phyloP scores from a whole-genome alignment of 2,888 invertebrate species.

The Dasypogon diadema region DNA sequence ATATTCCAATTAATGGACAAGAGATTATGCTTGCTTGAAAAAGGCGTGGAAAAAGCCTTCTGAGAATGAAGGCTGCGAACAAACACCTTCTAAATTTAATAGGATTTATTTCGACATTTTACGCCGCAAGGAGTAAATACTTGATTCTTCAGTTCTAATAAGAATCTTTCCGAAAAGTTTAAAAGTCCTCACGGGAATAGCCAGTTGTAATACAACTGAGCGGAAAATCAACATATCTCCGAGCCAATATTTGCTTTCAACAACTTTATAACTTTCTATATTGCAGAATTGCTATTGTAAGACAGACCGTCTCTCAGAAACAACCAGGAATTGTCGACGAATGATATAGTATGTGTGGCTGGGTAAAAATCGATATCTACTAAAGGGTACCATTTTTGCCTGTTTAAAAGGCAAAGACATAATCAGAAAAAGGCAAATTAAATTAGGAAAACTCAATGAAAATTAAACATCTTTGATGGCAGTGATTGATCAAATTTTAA shows the following conservation, averaged over 20 bases:
- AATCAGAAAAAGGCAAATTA: constrained; percentile 15
- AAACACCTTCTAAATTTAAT: background rate
- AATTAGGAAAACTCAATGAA: constrained; percentile 16
- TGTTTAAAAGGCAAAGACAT: constrained; percentile 2
- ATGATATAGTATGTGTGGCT: background rate
- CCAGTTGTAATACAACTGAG: background rate
- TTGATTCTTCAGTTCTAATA: background rate
- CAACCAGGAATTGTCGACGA: background rate
- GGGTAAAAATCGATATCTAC: constrained; percentile 19
- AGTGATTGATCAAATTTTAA: constrained; percentile 53
- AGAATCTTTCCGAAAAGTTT: constrained; percentile 6
- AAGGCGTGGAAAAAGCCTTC: background rate
- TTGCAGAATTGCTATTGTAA: background rate
- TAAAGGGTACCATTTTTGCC: background rate
- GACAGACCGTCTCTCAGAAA: background rate
- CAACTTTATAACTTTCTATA: constrained; percentile 16
- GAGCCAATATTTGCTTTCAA: constrained; percentile 24
- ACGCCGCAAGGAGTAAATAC: background rate
- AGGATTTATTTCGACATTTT: background rate
- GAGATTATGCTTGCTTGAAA: background rate
- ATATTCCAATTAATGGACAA: background rate
- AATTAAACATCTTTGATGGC: constrained; percentile 45
- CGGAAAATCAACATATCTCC: background rate
- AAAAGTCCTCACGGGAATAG: constrained; percentile 2
- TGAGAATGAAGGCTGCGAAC: background rate